Percentiles rank a stretch among this genome's conserved stretches.
Evolutionary conservation across 1,140 invertebrate genomes (phyloP).

Genomic region (Drosophila pandora): DNA sequence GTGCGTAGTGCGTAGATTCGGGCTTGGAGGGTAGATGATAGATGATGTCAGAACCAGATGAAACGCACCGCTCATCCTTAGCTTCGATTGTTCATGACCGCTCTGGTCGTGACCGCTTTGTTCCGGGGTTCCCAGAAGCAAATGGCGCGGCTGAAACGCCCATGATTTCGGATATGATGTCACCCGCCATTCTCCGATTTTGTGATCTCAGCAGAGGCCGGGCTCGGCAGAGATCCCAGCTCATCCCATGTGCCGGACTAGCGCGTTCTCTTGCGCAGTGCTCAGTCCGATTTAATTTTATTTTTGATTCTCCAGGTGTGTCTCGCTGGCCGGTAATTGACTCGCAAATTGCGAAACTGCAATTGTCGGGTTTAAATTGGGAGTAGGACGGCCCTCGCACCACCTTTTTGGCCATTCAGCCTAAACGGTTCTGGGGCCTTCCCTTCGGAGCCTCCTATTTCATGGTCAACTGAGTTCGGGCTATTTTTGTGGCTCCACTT

Average conservation of each 20-base stretch:
- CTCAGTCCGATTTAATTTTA: not conserved
- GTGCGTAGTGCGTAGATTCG: slow-evolving; percentile 21
- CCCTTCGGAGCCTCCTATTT: not conserved
- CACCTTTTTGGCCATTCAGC: not conserved
- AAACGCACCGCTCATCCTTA: not conserved
- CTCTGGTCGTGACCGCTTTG: not conserved
- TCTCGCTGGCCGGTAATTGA: not conserved
- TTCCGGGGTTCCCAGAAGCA: slow-evolving; percentile 1
- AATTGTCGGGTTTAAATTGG: not conserved
- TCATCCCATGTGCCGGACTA: slow-evolving; percentile 4
- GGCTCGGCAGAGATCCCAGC: not conserved
- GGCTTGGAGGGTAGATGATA: slow-evolving; percentile 4
- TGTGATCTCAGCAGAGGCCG: not conserved
- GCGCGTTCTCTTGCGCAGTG: not conserved
- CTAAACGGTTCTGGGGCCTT: not conserved
- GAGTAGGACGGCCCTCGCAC: not conserved
- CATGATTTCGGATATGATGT: not conserved
- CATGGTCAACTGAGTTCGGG: not conserved
- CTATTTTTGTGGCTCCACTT: not conserved
- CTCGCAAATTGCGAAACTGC: not conserved
- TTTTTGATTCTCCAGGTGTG: not conserved
- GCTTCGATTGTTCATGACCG: not conserved
- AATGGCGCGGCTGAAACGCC: not conserved
- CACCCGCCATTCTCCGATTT: not conserved
- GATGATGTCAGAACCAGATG: slow-evolving; percentile 26